Evolutionary conservation across 2,888 invertebrate species (phyloP), one percentile per base, ranked within the genome.

Genomic region (Phalera bucephala): DNA sequence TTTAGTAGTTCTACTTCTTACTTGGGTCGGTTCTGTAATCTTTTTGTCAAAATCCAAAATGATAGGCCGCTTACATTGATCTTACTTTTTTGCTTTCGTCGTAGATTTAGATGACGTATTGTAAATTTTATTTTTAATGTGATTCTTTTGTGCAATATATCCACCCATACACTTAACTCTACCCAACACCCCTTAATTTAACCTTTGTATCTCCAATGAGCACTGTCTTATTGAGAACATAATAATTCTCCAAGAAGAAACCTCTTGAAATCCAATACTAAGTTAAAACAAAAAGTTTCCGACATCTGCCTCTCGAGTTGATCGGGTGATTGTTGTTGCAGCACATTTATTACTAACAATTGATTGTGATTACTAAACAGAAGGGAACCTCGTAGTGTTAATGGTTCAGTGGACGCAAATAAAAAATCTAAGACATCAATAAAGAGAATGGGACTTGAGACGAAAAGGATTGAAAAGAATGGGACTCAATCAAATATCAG

Each of bases 321-420:
- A 78, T 77, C 75, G 70, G 78, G 64, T 62, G 70, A 64, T 72
- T 68, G 72, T 67, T 67, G 66, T 55, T 64, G 64, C 63, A 66
- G 67, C 67, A 64, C 64, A 71, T 74, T 78, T 72, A 81, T 83
- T 80, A 71, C 70, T 54, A 60, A 69, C 81, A 85, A 84, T 85
- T 84, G 82, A 60, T 64, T 51, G 65, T 75, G 79, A 80, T 81
- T 73, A 67, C 52, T 59, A 50, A 40, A 48, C 52, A 38, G 56
- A 53, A 52, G 55, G 64, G 64, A 62, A 57, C 57, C 44, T 57
- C 46, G 52, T 51, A 50, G 52, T 47, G 48, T 48, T 52, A 56
- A 53, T 54, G 50, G 48, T 46, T 53, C 47, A 45, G 33, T 22
- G 38, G 36, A 55, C 41, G 48, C 52, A 35, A 57, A 59, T 41